Conservation (phyloP, 2,888 invertebrate species). For the Tachina lurida region DNA sequence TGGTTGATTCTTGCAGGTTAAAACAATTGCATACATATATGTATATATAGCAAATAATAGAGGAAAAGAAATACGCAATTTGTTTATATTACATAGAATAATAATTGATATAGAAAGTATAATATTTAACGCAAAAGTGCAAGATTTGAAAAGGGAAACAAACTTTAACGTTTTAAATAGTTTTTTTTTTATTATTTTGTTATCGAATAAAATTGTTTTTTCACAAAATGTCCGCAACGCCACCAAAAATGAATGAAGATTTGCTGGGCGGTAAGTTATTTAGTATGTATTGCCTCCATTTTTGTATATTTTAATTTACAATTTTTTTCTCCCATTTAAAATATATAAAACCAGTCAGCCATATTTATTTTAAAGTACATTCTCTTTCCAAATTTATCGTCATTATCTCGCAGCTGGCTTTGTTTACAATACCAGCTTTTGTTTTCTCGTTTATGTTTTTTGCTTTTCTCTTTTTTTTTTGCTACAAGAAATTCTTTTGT, state of each 20-base stretch:
- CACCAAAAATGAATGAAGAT: conserved; percentile 82
- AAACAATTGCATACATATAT: background rate
- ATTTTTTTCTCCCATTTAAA: conserved; percentile 14
- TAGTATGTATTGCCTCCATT: conserved; percentile 52
- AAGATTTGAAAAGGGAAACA: conserved; percentile 4
- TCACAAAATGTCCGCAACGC: conserved; percentile 81
- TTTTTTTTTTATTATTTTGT: conserved; percentile 19
- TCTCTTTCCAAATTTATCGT: conserved; percentile 6
- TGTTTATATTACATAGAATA: conserved; percentile 25
- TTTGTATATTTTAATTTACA: conserved; percentile 29
- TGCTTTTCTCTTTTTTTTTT: conserved; percentile 14
- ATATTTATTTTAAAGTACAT: conserved; percentile 66
- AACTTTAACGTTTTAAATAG: background rate
- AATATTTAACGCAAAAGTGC: background rate
- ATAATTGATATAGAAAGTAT: conserved; percentile 3
- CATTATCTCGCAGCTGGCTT: conserved; percentile 54
- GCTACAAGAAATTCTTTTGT: conserved; percentile 47
- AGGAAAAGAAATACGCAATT: conserved; percentile 55
- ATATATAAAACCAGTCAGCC: conserved; percentile 55
- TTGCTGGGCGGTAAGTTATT: conserved; percentile 82
- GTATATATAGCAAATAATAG: background rate
- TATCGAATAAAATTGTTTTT: conserved; percentile 36
- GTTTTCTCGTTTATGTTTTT: conserved; percentile 23
- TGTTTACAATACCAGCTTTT: conserved; percentile 65
- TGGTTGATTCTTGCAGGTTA: background rate